Conservation (phyloP, 2,888 invertebrate species). For the Odontomyia ornata region DNA sequence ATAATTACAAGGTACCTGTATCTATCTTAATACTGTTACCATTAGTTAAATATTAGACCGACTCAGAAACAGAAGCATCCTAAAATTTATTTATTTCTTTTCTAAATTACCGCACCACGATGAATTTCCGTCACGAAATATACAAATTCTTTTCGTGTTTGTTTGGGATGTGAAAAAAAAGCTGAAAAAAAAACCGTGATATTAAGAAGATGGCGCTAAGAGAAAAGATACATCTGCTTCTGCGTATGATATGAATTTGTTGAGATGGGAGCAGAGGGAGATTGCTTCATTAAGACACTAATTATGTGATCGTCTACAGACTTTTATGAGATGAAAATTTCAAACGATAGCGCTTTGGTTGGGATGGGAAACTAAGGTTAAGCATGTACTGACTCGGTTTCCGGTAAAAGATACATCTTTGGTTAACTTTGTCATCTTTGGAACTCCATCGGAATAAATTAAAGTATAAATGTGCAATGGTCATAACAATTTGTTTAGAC, state of each 20-base stretch:
- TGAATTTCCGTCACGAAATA: slow-evolving; percentile 3
- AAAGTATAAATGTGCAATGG: neutral
- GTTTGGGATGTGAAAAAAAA: neutral
- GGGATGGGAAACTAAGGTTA: neutral
- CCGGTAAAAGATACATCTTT: too few relatives aligned
- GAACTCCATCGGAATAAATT: neutral
- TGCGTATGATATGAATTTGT: neutral
- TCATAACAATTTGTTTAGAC: slow-evolving; percentile 17
- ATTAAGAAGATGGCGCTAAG: neutral
- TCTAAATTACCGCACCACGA: neutral
- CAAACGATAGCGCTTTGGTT: neutral
- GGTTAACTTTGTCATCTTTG: too few relatives aligned
- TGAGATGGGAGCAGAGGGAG: neutral
- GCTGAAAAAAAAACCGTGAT: neutral
- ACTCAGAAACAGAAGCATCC: neutral
- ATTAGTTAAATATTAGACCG: neutral
- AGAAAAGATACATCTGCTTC: neutral
- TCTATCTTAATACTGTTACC: neutral
- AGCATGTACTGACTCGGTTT: neutral
- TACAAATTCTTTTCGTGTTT: neutral
- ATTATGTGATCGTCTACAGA: slow-evolving; percentile 11
- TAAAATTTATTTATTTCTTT: neutral
- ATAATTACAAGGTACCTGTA: neutral
- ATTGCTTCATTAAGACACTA: slow-evolving; percentile 40
- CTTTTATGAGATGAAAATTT: neutral